phyloP scores from a whole-genome alignment of 2,797 vertebrate species.

The Tachyglossus aculeatus region DNA sequence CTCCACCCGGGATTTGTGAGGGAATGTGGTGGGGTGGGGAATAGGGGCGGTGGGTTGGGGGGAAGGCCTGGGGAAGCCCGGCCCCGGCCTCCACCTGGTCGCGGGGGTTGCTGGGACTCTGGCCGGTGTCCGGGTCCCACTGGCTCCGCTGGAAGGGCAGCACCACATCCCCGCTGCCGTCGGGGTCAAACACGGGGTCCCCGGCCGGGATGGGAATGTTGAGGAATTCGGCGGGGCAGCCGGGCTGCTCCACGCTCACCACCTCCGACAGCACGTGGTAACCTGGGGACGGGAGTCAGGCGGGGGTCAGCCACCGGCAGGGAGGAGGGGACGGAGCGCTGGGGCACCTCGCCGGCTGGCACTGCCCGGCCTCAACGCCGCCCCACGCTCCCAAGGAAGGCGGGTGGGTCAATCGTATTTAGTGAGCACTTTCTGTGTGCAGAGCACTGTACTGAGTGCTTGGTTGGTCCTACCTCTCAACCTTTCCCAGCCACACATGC shows the following conservation, averaged over 20 bases:
- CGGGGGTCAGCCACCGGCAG: background rate
- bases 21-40: too few relatives aligned
- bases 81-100: conserved; percentile 76
- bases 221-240: conserved; percentile 94
- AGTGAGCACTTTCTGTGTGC: too few relatives aligned
- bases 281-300: conserved; percentile 75
- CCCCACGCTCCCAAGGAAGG: background rate
- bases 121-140: conserved; percentile 85
- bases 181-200: conserved; percentile 84
- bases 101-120: conserved; percentile 91
- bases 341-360: background rate
- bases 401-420: too few relatives aligned
- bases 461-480: too few relatives aligned
- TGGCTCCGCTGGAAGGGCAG: conserved; percentile 87
- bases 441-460: too few relatives aligned
- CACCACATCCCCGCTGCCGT: conserved; percentile 73
- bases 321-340: background rate
- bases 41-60: fast-evolving
- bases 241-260: conserved; percentile 76
- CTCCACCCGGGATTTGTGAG: too few relatives aligned
- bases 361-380: background rate
- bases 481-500: background rate
- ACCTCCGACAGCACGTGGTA: conserved; percentile 89
- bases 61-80: background rate
- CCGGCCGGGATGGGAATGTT: conserved; percentile 83